Evolutionary conservation across 2,113 vertebrate species (phyloP).

Genomic region (Erythrocebus patas): DNA sequence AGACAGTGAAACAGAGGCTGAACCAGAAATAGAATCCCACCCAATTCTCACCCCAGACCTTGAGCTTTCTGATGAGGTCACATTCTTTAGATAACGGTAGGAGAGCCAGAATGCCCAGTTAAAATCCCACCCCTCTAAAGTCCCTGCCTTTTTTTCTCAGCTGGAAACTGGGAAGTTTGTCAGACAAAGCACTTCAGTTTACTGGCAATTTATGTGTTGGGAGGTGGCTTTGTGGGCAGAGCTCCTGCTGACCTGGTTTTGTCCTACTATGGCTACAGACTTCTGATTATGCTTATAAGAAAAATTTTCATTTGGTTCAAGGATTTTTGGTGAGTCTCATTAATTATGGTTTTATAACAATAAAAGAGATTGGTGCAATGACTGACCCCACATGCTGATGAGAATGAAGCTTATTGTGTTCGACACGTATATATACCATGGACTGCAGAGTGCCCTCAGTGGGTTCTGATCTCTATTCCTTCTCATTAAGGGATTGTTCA

Average conservation of each 20-base stretch:
- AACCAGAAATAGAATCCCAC: neutral
- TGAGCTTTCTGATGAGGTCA: neutral
- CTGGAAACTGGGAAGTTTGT: neutral
- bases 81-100: neutral
- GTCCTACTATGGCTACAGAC: neutral
- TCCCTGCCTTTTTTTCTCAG: neutral
- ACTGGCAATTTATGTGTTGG: neutral
- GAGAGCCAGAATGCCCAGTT: neutral
- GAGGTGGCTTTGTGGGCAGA: neutral
- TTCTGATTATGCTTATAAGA: neutral
- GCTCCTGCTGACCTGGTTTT: neutral
- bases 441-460: neutral
- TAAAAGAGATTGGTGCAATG: neutral
- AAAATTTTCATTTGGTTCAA: neutral
- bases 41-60: neutral
- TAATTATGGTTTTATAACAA: neutral
- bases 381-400: neutral
- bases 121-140: neutral
- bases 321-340: neutral
- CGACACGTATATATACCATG: neutral
- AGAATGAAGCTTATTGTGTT: neutral
- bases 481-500: neutral
- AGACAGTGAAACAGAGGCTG: neutral
- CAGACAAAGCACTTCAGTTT: neutral
- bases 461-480: neutral